These are phyloP conservation scores for Campodea augens DNA, from an alignment of 1,140 invertebrate species.

Conservation along the genomic window DNA sequence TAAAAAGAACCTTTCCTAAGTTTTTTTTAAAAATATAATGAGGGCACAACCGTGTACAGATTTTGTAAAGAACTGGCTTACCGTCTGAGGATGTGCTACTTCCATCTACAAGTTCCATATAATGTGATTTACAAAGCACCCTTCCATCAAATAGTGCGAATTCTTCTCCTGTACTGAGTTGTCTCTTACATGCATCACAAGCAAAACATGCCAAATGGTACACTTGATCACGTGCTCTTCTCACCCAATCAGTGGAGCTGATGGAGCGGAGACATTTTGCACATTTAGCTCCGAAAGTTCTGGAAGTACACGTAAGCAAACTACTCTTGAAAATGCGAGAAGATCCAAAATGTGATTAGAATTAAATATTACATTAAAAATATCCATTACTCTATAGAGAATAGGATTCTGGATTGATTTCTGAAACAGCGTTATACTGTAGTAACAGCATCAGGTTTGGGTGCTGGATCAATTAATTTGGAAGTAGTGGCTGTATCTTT, in stretches of 20 bases:
- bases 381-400: neutral
- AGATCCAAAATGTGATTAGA: too few relatives aligned
- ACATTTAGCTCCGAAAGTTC: conserved; percentile 90
- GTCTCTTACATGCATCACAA: conserved; percentile 90
- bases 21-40: too few relatives aligned
- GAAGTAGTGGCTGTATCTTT: too few relatives aligned
- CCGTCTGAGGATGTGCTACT: conserved; percentile 71
- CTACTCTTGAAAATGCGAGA: neutral
- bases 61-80: too few relatives aligned
- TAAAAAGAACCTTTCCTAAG: too few relatives aligned
- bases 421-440: neutral
- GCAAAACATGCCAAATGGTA: conserved; percentile 98
- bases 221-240: conserved; percentile 77
- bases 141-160: conserved; percentile 85
- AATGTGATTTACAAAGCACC: conserved; percentile 89
- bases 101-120: conserved; percentile 80
- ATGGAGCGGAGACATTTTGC: conserved; percentile 84
- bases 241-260: conserved; percentile 88
- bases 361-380: too few relatives aligned
- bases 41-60: too few relatives aligned
- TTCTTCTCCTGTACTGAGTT: conserved; percentile 91
- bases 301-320: conserved; percentile 36
- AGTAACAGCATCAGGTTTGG: too few relatives aligned
- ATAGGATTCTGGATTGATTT: neutral
- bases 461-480: too few relatives aligned